Percentiles rank a stretch among this genome's conserved stretches.
These are phyloP conservation scores for Knipowitschia caucasica DNA, from an alignment of 2,797 vertebrate species.

Conservation along the genomic window DNA sequence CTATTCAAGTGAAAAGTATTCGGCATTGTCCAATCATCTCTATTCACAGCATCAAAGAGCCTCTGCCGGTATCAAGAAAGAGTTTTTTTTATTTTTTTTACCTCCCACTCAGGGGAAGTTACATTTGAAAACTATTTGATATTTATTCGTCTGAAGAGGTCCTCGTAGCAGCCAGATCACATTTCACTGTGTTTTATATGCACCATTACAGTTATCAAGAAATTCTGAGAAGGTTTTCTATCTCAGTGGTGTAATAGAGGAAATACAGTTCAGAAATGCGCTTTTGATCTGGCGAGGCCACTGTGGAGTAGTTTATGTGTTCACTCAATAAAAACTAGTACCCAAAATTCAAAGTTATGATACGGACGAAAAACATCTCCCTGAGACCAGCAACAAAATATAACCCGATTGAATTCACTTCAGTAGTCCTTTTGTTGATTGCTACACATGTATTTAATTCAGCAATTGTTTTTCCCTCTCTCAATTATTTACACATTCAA, in stretches of 20 bases:
- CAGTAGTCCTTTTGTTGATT: too few species aligned
- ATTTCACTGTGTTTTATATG: slow-evolving; percentile 47
- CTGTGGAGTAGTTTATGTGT: slow-evolving; percentile 30
- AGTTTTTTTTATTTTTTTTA: slow-evolving; percentile 40
- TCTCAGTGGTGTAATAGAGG: slow-evolving; percentile 36
- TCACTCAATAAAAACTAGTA: slow-evolving; percentile 28
- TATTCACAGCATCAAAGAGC: slow-evolving; percentile 61
- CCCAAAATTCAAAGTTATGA: slow-evolving; percentile 1
- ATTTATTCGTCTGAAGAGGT: slow-evolving; percentile 52
- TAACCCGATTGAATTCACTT: neutral
- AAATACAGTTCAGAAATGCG: slow-evolving; percentile 29
- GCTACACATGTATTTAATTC: too few species aligned
- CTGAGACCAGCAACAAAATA: neutral
- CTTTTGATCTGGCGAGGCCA: slow-evolving; percentile 46
- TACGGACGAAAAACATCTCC: neutral
- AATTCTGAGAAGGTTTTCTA: slow-evolving; percentile 45
- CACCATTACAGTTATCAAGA: slow-evolving; percentile 37
- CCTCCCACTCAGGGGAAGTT: slow-evolving; percentile 52
- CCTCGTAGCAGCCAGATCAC: slow-evolving; percentile 48
- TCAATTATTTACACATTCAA: neutral
- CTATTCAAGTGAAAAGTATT: slow-evolving; percentile 67
- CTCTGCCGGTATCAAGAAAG: slow-evolving; percentile 35
- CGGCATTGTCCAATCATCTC: slow-evolving; percentile 64
- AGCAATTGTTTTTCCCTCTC: neutral
- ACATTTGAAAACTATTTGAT: slow-evolving; percentile 56